Evolutionary conservation across 1,140 invertebrate genomes (phyloP).

Genomic region (Venturia canescens): DNA sequence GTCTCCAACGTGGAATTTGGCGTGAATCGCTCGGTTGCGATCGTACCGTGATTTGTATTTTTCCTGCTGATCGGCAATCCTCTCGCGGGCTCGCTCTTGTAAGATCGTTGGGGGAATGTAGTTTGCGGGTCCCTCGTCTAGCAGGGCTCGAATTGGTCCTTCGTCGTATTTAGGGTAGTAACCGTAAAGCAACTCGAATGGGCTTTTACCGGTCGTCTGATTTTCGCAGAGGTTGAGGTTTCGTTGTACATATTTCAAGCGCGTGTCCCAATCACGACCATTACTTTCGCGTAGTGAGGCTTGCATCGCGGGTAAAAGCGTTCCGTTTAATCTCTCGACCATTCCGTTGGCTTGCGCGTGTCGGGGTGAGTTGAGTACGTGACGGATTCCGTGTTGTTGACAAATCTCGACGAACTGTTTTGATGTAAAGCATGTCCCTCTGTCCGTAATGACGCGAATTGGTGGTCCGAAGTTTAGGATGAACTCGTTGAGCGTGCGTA

Average conservation of each 20-base stretch:
- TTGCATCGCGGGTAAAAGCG: slow-evolving; percentile 16
- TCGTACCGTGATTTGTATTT: slow-evolving; percentile 7
- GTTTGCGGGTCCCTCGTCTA: background rate
- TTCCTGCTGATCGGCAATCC: background rate
- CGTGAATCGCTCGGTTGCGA: background rate
- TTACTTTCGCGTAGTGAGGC: background rate
- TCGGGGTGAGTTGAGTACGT: slow-evolving; percentile 55
- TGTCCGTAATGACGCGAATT: background rate
- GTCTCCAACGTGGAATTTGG: background rate
- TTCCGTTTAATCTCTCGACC: slow-evolving; percentile 42
- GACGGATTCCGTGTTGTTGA: slow-evolving; percentile 54
- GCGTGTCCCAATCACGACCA: slow-evolving; percentile 9
- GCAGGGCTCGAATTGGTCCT: background rate
- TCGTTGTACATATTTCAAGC: slow-evolving; percentile 12
- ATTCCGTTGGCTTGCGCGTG: slow-evolving; percentile 56
- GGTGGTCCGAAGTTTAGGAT: background rate
- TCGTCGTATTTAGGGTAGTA: slow-evolving; percentile 9
- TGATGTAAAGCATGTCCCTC: slow-evolving; percentile 23
- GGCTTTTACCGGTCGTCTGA: slow-evolving; percentile 1
- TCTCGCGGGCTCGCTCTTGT: background rate
- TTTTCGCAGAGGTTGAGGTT: background rate
- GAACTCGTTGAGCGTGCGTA: background rate
- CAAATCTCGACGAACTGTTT: slow-evolving; percentile 48
- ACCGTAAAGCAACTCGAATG: slow-evolving; percentile 14
- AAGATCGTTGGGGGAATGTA: slow-evolving; percentile 2